phyloP scores from a whole-genome alignment of 2,888 invertebrate species.

The Lutraria lutraria region DNA sequence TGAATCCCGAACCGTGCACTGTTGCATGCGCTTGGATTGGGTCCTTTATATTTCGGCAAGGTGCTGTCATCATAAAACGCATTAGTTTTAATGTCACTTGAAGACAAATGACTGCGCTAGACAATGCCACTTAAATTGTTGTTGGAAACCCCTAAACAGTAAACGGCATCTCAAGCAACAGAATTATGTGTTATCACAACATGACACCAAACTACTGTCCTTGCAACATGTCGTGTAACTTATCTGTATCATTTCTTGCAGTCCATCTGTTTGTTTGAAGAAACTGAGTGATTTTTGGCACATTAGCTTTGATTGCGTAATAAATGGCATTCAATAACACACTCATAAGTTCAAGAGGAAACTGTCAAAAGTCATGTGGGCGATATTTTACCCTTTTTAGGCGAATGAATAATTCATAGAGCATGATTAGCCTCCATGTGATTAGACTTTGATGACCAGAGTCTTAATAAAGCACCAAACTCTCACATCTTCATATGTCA shows the following conservation, averaged over 20 bases:
- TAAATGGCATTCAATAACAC: conserved; percentile 4
- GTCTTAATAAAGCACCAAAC: conserved; percentile 19
- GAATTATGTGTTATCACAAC: not conserved
- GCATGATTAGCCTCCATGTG: conserved; percentile 22
- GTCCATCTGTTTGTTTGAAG: conserved; percentile 8
- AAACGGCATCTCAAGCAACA: not conserved
- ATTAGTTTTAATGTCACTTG: conserved; percentile 28
- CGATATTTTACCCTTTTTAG: conserved; percentile 18
- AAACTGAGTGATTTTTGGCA: conserved; percentile 8
- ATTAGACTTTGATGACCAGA: conserved; percentile 30
- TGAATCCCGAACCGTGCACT: not conserved
- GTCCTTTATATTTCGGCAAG: not conserved
- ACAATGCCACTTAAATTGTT: conserved; percentile 15
- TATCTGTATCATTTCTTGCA: conserved; percentile 1
- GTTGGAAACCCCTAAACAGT: not conserved
- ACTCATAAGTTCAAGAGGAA: conserved; percentile 34
- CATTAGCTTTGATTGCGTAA: conserved; percentile 10
- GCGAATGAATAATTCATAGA: conserved; percentile 34
- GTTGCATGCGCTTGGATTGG: not conserved
- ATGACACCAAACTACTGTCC: not conserved
- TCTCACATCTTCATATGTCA: conserved; percentile 22
- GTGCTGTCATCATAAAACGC: not conserved
- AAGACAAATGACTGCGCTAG: conserved; percentile 4
- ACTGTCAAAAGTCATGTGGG: conserved; percentile 37
- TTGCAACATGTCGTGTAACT: not conserved